phyloP scores from a whole-genome alignment of 2,113 vertebrate genomes.

The Phasianus colchicus region DNA sequence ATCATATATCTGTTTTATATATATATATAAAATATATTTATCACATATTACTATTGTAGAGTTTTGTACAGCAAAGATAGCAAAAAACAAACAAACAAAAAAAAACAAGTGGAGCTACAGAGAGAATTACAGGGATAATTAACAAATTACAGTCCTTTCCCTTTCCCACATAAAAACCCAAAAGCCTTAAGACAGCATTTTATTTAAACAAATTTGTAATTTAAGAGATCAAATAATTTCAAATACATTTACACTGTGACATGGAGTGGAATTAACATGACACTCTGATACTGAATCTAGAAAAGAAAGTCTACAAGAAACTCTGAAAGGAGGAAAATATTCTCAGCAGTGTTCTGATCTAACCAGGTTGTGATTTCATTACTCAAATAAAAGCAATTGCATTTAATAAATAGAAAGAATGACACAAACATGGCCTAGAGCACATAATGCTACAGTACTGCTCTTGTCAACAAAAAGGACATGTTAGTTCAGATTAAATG shows the following conservation, averaged over 20 bases:
- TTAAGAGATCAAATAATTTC: not conserved
- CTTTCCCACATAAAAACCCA: not conserved
- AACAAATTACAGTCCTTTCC: not conserved
- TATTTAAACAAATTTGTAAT: not conserved
- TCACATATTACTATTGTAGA: not conserved
- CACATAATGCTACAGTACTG: not conserved
- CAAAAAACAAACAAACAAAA: no score
- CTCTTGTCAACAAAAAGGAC: not conserved
- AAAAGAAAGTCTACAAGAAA: not conserved
- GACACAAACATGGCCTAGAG: not conserved
- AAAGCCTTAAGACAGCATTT: not conserved
- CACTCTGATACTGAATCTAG: not conserved
- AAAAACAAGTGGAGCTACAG: not conserved
- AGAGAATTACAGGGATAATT: not conserved
- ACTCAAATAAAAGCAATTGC: not conserved
- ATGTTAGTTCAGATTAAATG: not conserved
- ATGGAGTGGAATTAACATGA: not conserved
- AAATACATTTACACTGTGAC: not conserved
- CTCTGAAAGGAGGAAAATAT: not conserved
- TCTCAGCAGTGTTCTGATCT: not conserved
- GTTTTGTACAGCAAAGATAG: not conserved
- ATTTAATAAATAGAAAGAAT: not conserved
- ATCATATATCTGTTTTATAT: not conserved
- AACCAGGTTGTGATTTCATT: not conserved
- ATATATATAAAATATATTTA: not conserved